Evolutionary conservation across 2,888 invertebrate species (phyloP), one percentile per base, ranked within the genome.

Genomic region (Drosophila robusta): DNA sequence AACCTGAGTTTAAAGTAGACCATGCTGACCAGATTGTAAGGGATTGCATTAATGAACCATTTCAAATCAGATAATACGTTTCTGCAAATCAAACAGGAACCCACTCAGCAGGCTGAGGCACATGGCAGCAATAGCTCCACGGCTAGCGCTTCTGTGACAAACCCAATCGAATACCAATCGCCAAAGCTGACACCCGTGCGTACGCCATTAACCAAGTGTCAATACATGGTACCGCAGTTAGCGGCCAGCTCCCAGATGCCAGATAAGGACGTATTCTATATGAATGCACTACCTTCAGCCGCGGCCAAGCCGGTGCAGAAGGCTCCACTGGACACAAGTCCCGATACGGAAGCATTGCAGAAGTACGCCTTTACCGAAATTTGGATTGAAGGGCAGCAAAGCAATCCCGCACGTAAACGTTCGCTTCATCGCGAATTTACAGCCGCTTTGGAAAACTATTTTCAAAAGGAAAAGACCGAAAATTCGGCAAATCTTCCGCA

Each of bases 301-400:
- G 39, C 8, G 3, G 6, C 0, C 12, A 39, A 24, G 6, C 7
- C 24, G 8, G 5, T 0, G 0, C 14, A 22, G 0, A 26, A 58
- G 4, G 24, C 63, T 34, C 41, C 14, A 14, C 18, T 60, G 8
- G 14, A 22, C 11, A 22, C 34, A 32, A 62, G 39, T 34, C 6
- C 22, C 6, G 4, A 36, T 26, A 32, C 26, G 8, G 50, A 36
- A 7, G 67, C 51, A 16, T 4, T 50, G 39, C 68, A 65, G 12
- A 78, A 70, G 16, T 34, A 14, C 7, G 78, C 68, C 5, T 84
- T 66, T 12, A 84, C 84, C 3, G 52, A 78, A 26, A 65, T 67
- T 44, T 84, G 81, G 81, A 12, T 84, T n/a, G 67, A 61, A 7
- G 38, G 32, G 0, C 84, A 80, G 12, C 66, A 68, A 16, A 22